phyloP scores from a whole-genome alignment of 2,888 invertebrate genomes.

The Coelinius sp. region DNA sequence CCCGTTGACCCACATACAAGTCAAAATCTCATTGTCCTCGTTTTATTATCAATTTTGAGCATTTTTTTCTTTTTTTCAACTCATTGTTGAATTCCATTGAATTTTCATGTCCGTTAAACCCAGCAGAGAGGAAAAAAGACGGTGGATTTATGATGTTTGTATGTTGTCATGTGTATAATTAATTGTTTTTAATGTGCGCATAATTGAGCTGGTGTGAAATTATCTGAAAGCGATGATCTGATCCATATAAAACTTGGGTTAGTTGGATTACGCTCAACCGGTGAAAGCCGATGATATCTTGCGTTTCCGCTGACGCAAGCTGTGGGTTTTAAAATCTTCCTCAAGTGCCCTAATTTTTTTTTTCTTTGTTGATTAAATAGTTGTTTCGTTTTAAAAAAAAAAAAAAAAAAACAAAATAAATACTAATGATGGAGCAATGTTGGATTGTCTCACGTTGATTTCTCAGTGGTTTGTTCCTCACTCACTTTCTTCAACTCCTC shows the following conservation, averaged over 20 bases:
- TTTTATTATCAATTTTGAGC: not conserved
- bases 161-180: not conserved
- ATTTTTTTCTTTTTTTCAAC: not conserved
- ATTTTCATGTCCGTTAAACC: not conserved
- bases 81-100: not conserved
- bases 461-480: slow-evolving; percentile 37
- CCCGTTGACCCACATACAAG: slow-evolving; percentile 36
- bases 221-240: slow-evolving; percentile 6
- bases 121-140: not conserved
- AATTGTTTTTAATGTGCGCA: not conserved
- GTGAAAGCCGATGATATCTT: slow-evolving; percentile 49
- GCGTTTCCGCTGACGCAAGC: slow-evolving; percentile 48
- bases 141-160: not conserved
- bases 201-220: not conserved
- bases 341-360: slow-evolving; percentile 15
- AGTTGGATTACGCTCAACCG: slow-evolving; percentile 32
- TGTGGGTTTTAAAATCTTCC: slow-evolving; percentile 7
- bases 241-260: slow-evolving; percentile 13
- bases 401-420: slow-evolving; percentile 16
- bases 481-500: slow-evolving; percentile 25
- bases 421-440: slow-evolving; percentile 28
- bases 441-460: slow-evolving; percentile 39
- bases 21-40: slow-evolving; percentile 23
- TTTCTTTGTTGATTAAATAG: slow-evolving; percentile 16
- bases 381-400: not conserved